Percentiles rank a stretch among this genome's conserved stretches.
Evolutionary conservation across 2,797 vertebrate genomes (phyloP).

Genomic region (Parauchenoglanis ngamensis): DNA sequence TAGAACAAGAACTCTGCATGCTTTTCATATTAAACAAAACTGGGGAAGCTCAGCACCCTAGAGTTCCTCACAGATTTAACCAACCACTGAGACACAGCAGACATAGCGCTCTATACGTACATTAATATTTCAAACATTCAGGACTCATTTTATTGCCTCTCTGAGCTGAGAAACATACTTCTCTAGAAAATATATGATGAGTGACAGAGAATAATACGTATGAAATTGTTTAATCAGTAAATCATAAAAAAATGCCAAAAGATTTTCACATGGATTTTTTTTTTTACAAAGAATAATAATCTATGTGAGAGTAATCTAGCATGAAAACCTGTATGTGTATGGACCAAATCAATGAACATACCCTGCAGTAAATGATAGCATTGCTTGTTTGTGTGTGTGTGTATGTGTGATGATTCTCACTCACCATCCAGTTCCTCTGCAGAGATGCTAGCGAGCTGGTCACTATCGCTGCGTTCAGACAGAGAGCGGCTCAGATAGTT

Average conservation of each 20-base stretch:
- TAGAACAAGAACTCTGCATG: not conserved
- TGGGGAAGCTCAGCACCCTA: not conserved
- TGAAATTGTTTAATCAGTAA: not conserved
- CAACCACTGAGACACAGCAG: not conserved
- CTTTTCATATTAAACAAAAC: not conserved
- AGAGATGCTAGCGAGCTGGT: slow-evolving; percentile 93
- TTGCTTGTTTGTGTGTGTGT: not conserved
- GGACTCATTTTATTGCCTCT: slow-evolving; percentile 9
- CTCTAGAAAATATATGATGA: not conserved
- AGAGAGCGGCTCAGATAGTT: slow-evolving; percentile 95
- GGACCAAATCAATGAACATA: slow-evolving; percentile 7
- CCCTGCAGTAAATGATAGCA: not conserved
- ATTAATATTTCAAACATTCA: slow-evolving; percentile 35
- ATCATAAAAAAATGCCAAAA: slow-evolving; percentile 19
- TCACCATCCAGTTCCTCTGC: slow-evolving; percentile 95
- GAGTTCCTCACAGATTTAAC: not conserved
- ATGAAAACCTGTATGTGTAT: not conserved
- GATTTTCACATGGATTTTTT: not conserved
- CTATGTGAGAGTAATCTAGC: no score
- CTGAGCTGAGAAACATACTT: slow-evolving; percentile 23
- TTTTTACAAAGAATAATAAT: not conserved
- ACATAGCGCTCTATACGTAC: slow-evolving; percentile 15
- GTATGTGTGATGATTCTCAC: slow-evolving; percentile 41
- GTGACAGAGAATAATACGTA: slow-evolving; percentile 10
- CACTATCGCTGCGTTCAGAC: slow-evolving; percentile 89